Evolutionary conservation across 2,797 vertebrate genomes (phyloP).

Genomic region (Microhierax caerulescens): DNA sequence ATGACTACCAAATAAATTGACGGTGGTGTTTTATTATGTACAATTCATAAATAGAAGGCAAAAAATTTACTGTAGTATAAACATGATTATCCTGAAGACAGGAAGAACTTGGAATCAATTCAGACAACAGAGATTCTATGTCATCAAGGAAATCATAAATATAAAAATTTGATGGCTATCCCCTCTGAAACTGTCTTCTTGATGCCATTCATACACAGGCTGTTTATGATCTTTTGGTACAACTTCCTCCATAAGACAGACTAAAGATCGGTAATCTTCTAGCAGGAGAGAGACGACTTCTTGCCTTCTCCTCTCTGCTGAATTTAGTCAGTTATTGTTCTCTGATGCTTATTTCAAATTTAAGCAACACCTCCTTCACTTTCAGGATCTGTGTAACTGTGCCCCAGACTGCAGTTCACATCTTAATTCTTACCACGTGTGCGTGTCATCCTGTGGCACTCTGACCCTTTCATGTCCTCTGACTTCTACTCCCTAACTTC

Average conservation of each 20-base stretch:
- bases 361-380: not conserved
- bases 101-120: not conserved
- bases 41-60: not conserved
- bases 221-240: not conserved
- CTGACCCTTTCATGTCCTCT: not conserved
- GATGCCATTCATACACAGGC: not conserved
- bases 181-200: not conserved
- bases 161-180: not conserved
- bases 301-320: not conserved
- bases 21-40: not conserved
- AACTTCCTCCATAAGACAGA: not conserved
- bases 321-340: not conserved
- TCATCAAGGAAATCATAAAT: not conserved
- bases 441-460: not conserved
- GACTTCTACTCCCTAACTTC: not conserved
- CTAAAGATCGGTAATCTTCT: not conserved
- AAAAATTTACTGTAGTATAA: not conserved
- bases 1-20: not conserved
- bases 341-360: not conserved
- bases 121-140: not conserved
- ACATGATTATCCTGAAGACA: not conserved
- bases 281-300: not conserved
- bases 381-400: not conserved
- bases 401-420: not conserved
- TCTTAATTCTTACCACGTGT: not conserved